Evolutionary conservation across 2,888 invertebrate species (phyloP), one percentile per base, ranked within the genome.

Genomic region (Stenodera caucasica): DNA sequence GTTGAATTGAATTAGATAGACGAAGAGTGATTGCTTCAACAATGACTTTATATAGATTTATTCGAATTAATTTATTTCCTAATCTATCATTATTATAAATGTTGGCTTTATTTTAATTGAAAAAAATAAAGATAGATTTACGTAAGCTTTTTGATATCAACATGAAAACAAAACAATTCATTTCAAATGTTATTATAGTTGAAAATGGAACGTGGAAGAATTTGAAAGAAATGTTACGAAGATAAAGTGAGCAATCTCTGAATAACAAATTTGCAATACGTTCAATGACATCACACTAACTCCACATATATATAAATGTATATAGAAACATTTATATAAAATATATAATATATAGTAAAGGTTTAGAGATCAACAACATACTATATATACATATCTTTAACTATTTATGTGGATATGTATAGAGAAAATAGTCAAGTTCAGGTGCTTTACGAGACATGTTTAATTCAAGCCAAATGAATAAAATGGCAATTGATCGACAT

Each of bases 191-290:
- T 71, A 74, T 74, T 74, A 73, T 72, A 72, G 71, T 69, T 70
- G 65, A 67, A 67, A 67, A 64, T 57, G 65, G 63, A 65, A 74
- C 75, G 75, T 75, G 75, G 67, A 70, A 70, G 74, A 71, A 75
- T 75, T 71, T 68, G 61, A 72, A 72, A 70, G 40, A 71, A 70
- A 72, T 69, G 64, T 67, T 70, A 70, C 64, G 29, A 67, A 72
- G 74, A 75, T 74, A 74, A 71, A 74, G 70, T 71, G 67, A 72
- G 67, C 68, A 61, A 67, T 69, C 70, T 66, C 59, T 58, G 73
- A 77, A 77, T 77, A 76, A 72, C 69, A 74, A 77, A 76, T 75
- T 72, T 70, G 75, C 75, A 69, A 78, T 75, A 45, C 78, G 77
- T 77, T 77, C 77, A 77, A 77, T 73, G 77, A 77, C 78, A 75